phyloP scores from a whole-genome alignment of 2,113 vertebrate species.

The Anhinga rufa region DNA sequence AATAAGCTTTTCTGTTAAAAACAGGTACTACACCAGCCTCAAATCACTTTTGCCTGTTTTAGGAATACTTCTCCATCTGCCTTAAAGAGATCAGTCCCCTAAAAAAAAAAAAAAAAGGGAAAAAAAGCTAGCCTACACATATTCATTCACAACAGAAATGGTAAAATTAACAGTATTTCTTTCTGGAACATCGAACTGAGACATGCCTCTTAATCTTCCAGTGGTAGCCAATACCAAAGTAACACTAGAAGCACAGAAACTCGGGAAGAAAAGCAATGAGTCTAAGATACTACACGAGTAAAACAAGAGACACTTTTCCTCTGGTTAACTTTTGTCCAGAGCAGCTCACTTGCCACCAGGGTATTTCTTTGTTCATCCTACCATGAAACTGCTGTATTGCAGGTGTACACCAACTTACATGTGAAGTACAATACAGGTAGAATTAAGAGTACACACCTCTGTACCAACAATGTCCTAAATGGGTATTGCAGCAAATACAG shows the following conservation, averaged over 20 bases:
- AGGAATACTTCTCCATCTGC: background rate
- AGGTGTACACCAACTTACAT: background rate
- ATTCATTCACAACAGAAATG: background rate
- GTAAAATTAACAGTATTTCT: background rate
- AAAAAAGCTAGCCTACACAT: background rate
- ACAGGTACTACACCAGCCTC: conserved; percentile 10
- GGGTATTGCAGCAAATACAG: background rate
- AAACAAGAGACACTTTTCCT: background rate
- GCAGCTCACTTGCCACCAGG: background rate
- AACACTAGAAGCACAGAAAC: background rate
- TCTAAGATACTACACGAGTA: rapidly evolving
- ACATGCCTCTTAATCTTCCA: background rate
- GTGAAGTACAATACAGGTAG: background rate
- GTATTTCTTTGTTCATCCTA: background rate
- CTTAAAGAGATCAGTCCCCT: background rate
- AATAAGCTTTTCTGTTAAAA: background rate
- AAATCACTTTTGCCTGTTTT: conserved; percentile 29
- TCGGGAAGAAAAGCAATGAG: background rate
- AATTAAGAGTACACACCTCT: background rate
- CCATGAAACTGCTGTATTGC: background rate
- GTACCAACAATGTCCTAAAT: background rate
- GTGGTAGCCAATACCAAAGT: background rate
- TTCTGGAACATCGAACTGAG: background rate
- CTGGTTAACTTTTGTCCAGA: background rate
- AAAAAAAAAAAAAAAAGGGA: background rate